phyloP scores from a whole-genome alignment of 2,888 invertebrate species.

The Lepidochitona cinerea region DNA sequence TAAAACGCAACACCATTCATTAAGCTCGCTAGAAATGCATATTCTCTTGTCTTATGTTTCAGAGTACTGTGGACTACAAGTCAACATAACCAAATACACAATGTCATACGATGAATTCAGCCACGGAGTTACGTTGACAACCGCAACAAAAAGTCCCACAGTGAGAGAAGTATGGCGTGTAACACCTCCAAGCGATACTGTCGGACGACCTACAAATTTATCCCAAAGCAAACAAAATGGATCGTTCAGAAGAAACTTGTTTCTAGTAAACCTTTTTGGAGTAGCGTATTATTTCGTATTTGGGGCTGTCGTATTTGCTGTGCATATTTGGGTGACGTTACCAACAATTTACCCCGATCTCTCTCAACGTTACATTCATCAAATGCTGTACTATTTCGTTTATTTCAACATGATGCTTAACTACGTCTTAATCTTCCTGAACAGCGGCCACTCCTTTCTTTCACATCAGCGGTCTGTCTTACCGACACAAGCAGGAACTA shows the following conservation, averaged over 20 bases:
- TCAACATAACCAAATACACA: too few species aligned
- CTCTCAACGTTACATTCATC: constrained; percentile 5
- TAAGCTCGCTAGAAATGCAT: too few species aligned
- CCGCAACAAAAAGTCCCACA: neutral
- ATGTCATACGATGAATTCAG: too few species aligned
- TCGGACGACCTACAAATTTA: too few species aligned
- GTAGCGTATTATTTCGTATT: neutral
- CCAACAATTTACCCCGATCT: neutral
- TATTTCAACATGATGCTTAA: constrained; percentile 42
- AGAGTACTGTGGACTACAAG: too few species aligned
- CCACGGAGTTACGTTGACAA: too few species aligned
- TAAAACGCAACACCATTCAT: too few species aligned
- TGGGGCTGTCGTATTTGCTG: neutral
- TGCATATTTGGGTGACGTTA: neutral
- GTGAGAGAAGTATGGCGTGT: neutral
- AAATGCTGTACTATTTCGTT: constrained; percentile 37
- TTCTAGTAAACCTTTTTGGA: neutral
- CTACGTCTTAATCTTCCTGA: constrained; percentile 40
- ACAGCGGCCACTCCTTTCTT: constrained; percentile 18
- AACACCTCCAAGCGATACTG: too few species aligned
- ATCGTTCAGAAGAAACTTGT: neutral
- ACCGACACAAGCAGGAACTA: neutral
- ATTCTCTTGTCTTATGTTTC: too few species aligned
- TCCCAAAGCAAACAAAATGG: too few species aligned
- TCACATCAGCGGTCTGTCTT: constrained; percentile 8